A percentile compares a stretch with the other conserved stretches of the same genome.
Evolutionary conservation across 2,797 vertebrate genomes (phyloP).

Genomic region (Synaphobranchus kaupii): DNA sequence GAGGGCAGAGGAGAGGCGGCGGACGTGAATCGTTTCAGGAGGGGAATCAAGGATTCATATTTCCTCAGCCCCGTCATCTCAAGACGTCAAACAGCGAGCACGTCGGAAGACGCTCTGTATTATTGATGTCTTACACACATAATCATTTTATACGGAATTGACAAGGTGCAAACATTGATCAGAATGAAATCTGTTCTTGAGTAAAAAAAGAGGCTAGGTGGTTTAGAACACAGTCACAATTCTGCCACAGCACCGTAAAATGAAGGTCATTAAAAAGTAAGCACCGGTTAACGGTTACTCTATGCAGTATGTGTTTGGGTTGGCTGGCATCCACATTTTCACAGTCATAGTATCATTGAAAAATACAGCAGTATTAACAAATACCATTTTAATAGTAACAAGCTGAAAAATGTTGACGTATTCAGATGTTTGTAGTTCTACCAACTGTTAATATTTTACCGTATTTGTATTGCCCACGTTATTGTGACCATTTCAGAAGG

Average conservation of each 20-base stretch:
- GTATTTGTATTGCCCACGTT: no score
- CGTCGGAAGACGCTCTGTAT: neutral
- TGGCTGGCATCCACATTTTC: no score
- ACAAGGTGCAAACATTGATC: neutral
- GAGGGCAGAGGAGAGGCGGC: neutral
- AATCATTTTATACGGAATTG: conserved; percentile 2
- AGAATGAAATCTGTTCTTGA: neutral
- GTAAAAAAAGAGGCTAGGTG: neutral
- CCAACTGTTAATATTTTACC: no score
- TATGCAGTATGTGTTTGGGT: neutral
- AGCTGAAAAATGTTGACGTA: no score
- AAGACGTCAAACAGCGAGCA: neutral
- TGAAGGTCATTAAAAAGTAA: conserved; percentile 5
- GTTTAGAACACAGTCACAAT: neutral
- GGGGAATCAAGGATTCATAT: conserved; percentile 23
- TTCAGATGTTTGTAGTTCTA: no score
- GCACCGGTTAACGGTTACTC: neutral
- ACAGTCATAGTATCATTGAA: no score
- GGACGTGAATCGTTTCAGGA: neutral
- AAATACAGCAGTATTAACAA: no score
- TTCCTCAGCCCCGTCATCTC: conserved; percentile 9
- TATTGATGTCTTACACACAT: neutral
- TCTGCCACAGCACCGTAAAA: conserved; percentile 6
- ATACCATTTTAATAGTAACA: no score
- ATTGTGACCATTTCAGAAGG: no score